Conservation (phyloP, 1,140 invertebrate genomes). For the Euura saliciscinereae region DNA sequence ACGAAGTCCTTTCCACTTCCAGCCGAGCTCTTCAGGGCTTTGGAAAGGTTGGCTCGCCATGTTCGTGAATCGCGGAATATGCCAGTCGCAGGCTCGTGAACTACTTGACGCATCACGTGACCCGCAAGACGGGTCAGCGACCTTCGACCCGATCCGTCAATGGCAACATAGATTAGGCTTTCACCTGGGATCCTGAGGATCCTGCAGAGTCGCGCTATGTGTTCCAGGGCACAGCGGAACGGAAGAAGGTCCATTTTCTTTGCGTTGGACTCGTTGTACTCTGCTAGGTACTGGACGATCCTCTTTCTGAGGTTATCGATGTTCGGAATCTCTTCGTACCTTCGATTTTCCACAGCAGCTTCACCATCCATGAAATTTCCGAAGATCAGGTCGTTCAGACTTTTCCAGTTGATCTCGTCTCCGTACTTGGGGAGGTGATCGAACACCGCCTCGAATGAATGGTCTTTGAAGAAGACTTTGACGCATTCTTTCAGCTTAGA, state of each 20-base stretch:
- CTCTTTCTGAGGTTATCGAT: constrained; percentile 64
- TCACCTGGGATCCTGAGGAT: constrained; percentile 64
- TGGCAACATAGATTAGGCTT: constrained; percentile 63
- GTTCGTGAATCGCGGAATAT: constrained; percentile 61
- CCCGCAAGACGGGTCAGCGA: constrained; percentile 65
- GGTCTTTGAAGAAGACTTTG: constrained; percentile 65
- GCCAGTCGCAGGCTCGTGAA: constrained; percentile 66
- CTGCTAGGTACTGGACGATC: constrained; percentile 62
- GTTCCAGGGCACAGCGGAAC: constrained; percentile 68
- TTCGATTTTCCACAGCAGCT: constrained; percentile 57
- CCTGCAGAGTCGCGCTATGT: constrained; percentile 68
- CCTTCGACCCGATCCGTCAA: constrained; percentile 69
- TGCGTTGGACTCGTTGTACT: constrained; percentile 69
- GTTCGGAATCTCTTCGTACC: constrained; percentile 69
- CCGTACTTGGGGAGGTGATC: constrained; percentile 51
- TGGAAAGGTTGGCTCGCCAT: constrained; percentile 70
- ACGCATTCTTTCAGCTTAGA: constrained; percentile 55
- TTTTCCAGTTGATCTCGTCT: constrained; percentile 61
- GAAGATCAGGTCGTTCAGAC: constrained; percentile 68
- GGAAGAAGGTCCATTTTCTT: constrained; percentile 70
- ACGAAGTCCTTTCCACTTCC: constrained; percentile 62
- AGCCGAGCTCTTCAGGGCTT: constrained; percentile 64
- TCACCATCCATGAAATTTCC: constrained; percentile 67
- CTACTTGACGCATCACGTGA: constrained; percentile 63
- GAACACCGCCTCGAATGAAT: constrained; percentile 52